These are phyloP conservation scores for Orchestes rusci DNA, from an alignment of 2,888 invertebrate species.

Conservation along the genomic window DNA sequence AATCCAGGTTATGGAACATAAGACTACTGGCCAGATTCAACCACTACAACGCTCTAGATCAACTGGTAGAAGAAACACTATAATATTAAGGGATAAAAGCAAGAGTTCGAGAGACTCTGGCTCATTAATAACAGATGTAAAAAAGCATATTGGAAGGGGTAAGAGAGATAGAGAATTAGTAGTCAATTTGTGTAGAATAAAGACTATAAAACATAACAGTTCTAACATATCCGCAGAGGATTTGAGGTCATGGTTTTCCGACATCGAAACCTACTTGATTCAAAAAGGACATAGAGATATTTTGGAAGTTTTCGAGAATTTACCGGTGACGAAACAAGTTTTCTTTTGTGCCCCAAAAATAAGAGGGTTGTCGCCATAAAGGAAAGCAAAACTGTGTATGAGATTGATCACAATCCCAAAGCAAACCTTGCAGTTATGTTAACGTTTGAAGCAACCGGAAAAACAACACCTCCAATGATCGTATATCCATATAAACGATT, in stretches of 20 bases:
- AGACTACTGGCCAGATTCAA: too few relatives aligned
- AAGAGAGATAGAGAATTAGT: too few relatives aligned
- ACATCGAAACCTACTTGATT: slow-evolving; percentile 24
- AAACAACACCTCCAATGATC: background rate
- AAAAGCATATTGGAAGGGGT: too few relatives aligned
- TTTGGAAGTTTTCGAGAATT: slow-evolving; percentile 27
- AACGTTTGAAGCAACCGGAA: background rate
- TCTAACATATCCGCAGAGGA: too few relatives aligned
- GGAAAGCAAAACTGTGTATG: slow-evolving; percentile 7
- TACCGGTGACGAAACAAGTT: slow-evolving; percentile 34
- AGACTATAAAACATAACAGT: too few relatives aligned
- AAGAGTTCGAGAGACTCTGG: too few relatives aligned
- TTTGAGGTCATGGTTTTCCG: slow-evolving; percentile 28
- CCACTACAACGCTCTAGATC: too few relatives aligned
- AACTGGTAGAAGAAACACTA: too few relatives aligned
- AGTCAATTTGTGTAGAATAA: too few relatives aligned
- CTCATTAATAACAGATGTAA: too few relatives aligned
- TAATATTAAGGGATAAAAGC: too few relatives aligned
- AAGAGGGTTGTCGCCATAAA: slow-evolving; percentile 3
- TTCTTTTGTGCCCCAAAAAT: slow-evolving; percentile 32
- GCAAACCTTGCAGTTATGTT: background rate
- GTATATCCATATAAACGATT: background rate
- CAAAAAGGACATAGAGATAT: slow-evolving; percentile 20
- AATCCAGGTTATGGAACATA: too few relatives aligned
- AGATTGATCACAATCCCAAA: slow-evolving; percentile 1